phyloP scores from a whole-genome alignment of 1,140 invertebrate species.

The Adoxophyes honmai region DNA sequence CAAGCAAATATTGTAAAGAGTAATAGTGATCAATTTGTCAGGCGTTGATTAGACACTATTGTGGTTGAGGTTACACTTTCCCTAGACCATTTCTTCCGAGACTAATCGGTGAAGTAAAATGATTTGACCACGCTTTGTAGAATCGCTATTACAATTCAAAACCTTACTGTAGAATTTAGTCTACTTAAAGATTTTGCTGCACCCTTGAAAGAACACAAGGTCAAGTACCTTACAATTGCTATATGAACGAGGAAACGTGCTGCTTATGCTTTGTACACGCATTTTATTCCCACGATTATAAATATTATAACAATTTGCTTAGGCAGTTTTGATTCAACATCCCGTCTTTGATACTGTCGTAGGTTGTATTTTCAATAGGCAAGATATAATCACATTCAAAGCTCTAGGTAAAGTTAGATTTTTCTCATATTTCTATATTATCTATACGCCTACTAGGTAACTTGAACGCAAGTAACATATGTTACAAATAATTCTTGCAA shows the following conservation, averaged over 20 bases:
- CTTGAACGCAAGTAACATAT: no score
- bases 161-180: no score
- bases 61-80: slow-evolving; percentile 4
- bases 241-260: slow-evolving; percentile 3
- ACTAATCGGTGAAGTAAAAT: no score
- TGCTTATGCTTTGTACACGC: slow-evolving; percentile 7
- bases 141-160: no score
- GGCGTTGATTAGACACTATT: not conserved
- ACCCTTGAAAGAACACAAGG: not conserved
- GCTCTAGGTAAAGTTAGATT: no score
- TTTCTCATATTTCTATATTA: no score
- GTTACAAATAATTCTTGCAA: no score
- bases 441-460: no score
- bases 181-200: no score
- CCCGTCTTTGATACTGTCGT: not conserved
- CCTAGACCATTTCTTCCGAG: not conserved
- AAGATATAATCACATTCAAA: no score
- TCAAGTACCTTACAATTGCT: slow-evolving; percentile 1
- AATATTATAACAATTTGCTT: slow-evolving; percentile 11
- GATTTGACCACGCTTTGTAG: no score
- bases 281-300: slow-evolving; percentile 4
- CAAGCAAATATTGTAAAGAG: not conserved
- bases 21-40: slow-evolving; percentile 1
- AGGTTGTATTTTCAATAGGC: no score
- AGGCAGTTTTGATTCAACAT: not conserved